Percentiles rank a stretch among this genome's conserved stretches.
phyloP scores from a whole-genome alignment of 2,797 vertebrate species.

The Merluccius polli region DNA sequence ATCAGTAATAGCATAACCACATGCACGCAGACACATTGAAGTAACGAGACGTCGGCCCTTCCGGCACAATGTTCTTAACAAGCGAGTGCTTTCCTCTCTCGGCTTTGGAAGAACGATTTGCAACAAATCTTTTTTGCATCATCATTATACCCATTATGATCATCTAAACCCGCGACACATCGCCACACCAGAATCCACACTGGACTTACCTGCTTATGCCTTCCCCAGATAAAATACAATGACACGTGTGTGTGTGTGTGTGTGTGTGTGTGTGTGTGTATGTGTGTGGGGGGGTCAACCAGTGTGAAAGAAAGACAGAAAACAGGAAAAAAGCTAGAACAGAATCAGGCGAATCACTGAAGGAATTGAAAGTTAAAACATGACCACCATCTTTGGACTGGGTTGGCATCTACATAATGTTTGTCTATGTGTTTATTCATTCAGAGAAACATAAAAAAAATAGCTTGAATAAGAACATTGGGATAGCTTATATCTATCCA shows the following conservation, averaged over 20 bases:
- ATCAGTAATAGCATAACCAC: neutral
- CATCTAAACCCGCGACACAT: neutral
- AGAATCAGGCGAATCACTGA: neutral
- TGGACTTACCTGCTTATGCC: neutral
- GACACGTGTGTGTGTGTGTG: neutral
- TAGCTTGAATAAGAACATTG: neutral
- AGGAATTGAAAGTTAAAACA: neutral
- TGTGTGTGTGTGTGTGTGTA: neutral
- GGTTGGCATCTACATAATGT: neutral
- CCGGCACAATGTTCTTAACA: neutral
- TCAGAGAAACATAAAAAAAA: neutral
- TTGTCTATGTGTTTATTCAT: neutral
- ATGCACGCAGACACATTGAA: neutral
- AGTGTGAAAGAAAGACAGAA: constrained; percentile 2
- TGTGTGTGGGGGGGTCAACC: neutral
- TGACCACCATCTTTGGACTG: neutral
- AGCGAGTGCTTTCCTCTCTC: neutral
- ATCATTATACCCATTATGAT: neutral
- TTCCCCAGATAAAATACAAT: neutral
- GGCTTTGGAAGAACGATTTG: too few species aligned
- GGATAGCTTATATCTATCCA: neutral
- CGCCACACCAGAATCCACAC: neutral
- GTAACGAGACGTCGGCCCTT: neutral
- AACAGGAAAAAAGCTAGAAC: neutral
- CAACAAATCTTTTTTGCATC: neutral